Conservation (phyloP, 30 jellyfish, hydroid and myxozoan genomes). For the Clytia hemisphaerica region DNA sequence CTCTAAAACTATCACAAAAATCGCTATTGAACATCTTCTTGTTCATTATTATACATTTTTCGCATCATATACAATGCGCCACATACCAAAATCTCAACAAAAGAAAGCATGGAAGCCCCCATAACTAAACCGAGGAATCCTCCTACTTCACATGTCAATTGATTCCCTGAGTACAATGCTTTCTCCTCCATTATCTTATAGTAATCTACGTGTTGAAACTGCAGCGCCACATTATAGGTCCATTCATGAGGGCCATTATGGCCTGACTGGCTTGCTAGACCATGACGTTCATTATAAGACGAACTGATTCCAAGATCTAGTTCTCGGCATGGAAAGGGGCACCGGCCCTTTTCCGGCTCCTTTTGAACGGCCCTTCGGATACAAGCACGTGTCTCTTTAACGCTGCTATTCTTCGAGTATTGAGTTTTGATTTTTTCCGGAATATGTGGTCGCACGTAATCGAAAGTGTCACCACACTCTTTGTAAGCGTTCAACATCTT, state of each 20-base stretch:
- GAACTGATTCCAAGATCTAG: neutral
- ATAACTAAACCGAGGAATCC: conserved; percentile 4
- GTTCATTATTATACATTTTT: too few relatives aligned
- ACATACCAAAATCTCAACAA: conserved; percentile 4
- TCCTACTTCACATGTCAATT: conserved; percentile 1
- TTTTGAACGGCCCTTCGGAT: neutral
- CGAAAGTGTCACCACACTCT: conserved; percentile 20
- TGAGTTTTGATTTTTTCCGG: neutral
- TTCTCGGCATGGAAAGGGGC: conserved; percentile 7
- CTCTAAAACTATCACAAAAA: too few relatives aligned
- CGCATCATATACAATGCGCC: too few relatives aligned
- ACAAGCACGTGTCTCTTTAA: neutral
- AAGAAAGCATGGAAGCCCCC: conserved; percentile 3
- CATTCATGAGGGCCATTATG: neutral
- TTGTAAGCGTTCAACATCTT: neutral
- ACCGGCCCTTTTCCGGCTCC: neutral
- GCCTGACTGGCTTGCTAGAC: too few relatives aligned
- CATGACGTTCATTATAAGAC: neutral
- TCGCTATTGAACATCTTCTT: too few relatives aligned
- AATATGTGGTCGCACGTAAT: conserved; percentile 5
- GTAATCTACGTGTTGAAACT: neutral
- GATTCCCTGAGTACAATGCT: conserved; percentile 12
- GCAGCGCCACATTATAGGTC: neutral
- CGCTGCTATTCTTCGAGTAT: neutral
- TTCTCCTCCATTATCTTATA: conserved; percentile 15